phyloP scores from a whole-genome alignment of 2,797 vertebrate genomes.

The Sebastes oblongus region DNA sequence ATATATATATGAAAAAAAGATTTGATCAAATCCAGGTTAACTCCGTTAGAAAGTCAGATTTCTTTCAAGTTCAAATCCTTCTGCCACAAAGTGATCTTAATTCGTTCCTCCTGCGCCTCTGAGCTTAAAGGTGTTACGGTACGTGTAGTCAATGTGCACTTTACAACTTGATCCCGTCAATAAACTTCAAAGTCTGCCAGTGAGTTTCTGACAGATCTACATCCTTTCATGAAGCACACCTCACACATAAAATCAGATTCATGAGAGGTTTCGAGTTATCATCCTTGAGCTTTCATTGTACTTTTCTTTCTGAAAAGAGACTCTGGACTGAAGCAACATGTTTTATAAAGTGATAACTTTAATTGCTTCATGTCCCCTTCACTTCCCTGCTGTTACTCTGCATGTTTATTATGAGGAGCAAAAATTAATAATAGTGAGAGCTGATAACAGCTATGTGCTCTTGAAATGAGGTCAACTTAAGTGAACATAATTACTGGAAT shows the following conservation, averaged over 20 bases:
- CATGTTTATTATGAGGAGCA: background rate
- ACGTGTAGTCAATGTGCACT: background rate
- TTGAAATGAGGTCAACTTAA: constrained; percentile 4
- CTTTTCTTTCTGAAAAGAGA: background rate
- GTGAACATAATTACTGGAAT: background rate
- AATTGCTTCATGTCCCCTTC: background rate
- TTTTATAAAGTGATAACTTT: background rate
- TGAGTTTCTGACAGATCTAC: background rate
- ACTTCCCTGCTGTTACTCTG: background rate
- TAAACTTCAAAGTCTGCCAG: background rate
- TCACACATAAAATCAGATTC: background rate
- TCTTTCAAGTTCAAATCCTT: constrained; percentile 18
- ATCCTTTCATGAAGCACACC: background rate
- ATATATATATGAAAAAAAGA: background rate
- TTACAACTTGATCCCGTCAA: background rate
- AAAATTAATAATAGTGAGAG: background rate
- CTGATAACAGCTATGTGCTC: background rate
- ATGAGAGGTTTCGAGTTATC: background rate
- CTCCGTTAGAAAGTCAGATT: background rate
- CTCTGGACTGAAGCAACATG: background rate
- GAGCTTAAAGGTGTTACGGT: background rate
- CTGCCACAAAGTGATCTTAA: background rate
- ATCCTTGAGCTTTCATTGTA: background rate
- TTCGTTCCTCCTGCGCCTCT: background rate
- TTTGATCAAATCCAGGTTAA: constrained; percentile 5